phyloP scores from a whole-genome alignment of 1,140 invertebrate genomes.

The Drosophila leontia region DNA sequence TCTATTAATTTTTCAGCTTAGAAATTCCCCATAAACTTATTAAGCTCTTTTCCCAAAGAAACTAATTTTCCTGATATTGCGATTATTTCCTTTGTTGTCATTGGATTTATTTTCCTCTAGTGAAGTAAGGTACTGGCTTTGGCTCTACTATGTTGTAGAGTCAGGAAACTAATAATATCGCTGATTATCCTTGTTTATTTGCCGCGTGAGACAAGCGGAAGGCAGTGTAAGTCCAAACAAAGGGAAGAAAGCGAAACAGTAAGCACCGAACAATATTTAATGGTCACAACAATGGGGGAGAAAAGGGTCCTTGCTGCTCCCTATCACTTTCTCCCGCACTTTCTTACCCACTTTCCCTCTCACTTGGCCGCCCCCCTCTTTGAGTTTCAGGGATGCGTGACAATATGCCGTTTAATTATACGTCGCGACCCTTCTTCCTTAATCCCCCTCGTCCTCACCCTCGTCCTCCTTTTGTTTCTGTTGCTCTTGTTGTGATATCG shows the following conservation, averaged over 20 bases:
- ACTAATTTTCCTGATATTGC: background rate
- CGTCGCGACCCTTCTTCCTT: slow-evolving; percentile 60
- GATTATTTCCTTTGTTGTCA: slow-evolving; percentile 4
- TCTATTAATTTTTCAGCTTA: background rate
- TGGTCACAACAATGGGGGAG: slow-evolving; percentile 41
- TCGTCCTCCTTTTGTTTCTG: slow-evolving; percentile 8
- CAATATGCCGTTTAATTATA: slow-evolving; percentile 83
- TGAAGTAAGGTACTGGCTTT: too few relatives aligned
- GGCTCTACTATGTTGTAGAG: background rate
- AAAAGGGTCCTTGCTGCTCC: slow-evolving; percentile 6
- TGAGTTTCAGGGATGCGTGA: slow-evolving; percentile 69
- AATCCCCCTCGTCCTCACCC: background rate
- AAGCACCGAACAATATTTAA: slow-evolving; percentile 48
- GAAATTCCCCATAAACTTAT: background rate
- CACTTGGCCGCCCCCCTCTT: slow-evolving; percentile 5
- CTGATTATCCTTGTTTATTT: slow-evolving; percentile 20
- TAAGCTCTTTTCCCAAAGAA: background rate
- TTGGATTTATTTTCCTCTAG: slow-evolving; percentile 3
- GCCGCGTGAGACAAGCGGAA: background rate
- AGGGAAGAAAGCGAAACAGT: slow-evolving; percentile 34
- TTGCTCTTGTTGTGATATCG: slow-evolving; percentile 66
- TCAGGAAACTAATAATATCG: slow-evolving; percentile 14
- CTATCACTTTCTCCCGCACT: slow-evolving; percentile 11
- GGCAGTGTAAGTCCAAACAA: slow-evolving; percentile 30
- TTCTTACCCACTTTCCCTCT: slow-evolving; percentile 16